Percentiles rank a stretch among this genome's conserved stretches.
Evolutionary conservation across 2,113 vertebrate genomes (phyloP).

Genomic region (Erythrocercus mccallii): DNA sequence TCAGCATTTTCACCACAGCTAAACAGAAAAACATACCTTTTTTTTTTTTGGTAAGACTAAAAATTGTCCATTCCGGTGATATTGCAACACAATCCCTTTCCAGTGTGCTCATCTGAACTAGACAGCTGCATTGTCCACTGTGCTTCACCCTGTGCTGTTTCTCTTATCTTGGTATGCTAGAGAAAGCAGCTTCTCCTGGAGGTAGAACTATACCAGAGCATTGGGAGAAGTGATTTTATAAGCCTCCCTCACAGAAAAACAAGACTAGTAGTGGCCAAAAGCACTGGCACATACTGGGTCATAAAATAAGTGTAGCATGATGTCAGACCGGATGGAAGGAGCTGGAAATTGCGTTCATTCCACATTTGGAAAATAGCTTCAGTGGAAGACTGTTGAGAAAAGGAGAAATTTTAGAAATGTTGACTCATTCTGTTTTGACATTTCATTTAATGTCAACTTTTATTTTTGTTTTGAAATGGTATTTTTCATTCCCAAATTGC

Average conservation of each 20-base stretch:
- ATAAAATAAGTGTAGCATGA: background rate
- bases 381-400: background rate
- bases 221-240: background rate
- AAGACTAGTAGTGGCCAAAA: background rate
- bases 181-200: background rate
- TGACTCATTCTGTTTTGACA: conserved; percentile 56
- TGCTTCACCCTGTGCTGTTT: background rate
- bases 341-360: background rate
- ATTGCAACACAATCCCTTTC: background rate
- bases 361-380: conserved; percentile 1
- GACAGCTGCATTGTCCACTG: fast-evolving
- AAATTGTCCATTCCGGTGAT: background rate
- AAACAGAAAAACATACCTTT: background rate
- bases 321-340: background rate
- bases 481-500: conserved; percentile 28
- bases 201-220: background rate
- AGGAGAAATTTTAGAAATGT: conserved; percentile 23
- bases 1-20: background rate
- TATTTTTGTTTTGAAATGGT: conserved; percentile 40
- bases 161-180: no score
- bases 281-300: background rate
- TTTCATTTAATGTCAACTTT: conserved; percentile 55
- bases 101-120: background rate
- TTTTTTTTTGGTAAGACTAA: background rate
- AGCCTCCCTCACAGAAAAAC: background rate